Base-by-base conservation (phyloP, 1,140 invertebrate genomes). In the Ceratina calcarata region DNA sequence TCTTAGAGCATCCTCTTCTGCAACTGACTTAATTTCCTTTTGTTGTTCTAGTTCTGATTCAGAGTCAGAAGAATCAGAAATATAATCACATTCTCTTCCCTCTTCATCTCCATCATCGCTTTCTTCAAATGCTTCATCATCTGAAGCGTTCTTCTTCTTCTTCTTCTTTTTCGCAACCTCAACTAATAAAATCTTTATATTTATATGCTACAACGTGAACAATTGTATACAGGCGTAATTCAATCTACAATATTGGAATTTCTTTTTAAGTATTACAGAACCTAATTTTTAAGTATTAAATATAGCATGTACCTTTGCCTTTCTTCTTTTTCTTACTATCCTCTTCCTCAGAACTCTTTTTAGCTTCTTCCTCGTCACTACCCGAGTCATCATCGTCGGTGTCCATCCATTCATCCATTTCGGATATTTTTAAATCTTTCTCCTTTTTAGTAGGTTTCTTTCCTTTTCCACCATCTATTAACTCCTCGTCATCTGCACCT, bases 91-190 rank as follows among this genome's bases (percentile, higher is more conserved):
- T 94, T 99, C 98, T 80, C 97, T 93, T 1, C 98, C 98, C 94
- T 99, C 98, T 89, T 97, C 97, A 92, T 99, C 98, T 0, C 98
- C 98, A 92, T 99, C 98, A 93, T 99, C 98, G 89, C 98, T 99
- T 91, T 99, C 98, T 92, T 99, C 98, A 70, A 97, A 95, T 0
- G 97, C 97, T 89, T 98, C 98, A 85, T 97, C 95, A 87, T 98
- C 96, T 0, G 97, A 95, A 80, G 95, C 95, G 78, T 96, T 94
- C 73, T 95, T 94, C 72, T 95, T 96, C 87, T 96, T 97, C 65
- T 94, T 94, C 70, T 91, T 91, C 37, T 45, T 45, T 10, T 45
- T 45, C 37, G 37, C 37, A 45, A 45, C 10, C 10, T 45, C 37
- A 45, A 45, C 37, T 57, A 57, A 57, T 16, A 57, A 7, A 3